Evolutionary conservation across 2,797 vertebrate genomes (phyloP), one percentile per base, ranked within the genome.

Genomic region (Erpetoichthys calabaricus): DNA sequence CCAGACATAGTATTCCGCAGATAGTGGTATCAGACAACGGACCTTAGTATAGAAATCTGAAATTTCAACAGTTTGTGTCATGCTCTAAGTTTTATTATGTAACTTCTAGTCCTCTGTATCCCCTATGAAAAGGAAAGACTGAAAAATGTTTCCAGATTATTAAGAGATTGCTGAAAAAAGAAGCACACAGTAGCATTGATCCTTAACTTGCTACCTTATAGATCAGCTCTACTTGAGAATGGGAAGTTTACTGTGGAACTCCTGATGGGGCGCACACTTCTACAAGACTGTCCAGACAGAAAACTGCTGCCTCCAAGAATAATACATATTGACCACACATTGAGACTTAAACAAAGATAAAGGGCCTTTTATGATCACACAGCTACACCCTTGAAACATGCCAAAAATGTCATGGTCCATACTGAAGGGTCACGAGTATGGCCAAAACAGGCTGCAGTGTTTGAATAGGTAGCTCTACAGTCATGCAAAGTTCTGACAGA

Each of bases 31-130:
- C 61, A 45, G 67, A 69, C 42, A 67, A 72, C 62, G 65, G 65
- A 0, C 72, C 66, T 4, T 66, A 62, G 7, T 72, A 64, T 45
- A 68, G 5, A 5, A 53, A 65, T 60, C 65, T 8, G 46, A 64
- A 68, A 10, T 71, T 60, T 61, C 60, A 66, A 25, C 1, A 25
- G 7, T 67, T 73, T 67, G 49, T 63, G 61, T 8, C 41, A 7
- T 41, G 56, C 0, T 74, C 67, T 55, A 60, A 68, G 2, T 74
- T 69, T 9, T 3, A 60, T 1, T 65, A 71, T 58, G 10, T 69
- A 3, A 72, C 63, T 4, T 63, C 65, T 5, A 68, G 63, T 2
- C 65, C 68, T 3, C 41, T 47, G 1, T 57, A 64, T 63, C 5
- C 64, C 50, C 67, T 65, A 41, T 65, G 66, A 10, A 72, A 67